Evolutionary conservation across 2,888 invertebrate species (phyloP).

Genomic region (Mellilla xanthometata): DNA sequence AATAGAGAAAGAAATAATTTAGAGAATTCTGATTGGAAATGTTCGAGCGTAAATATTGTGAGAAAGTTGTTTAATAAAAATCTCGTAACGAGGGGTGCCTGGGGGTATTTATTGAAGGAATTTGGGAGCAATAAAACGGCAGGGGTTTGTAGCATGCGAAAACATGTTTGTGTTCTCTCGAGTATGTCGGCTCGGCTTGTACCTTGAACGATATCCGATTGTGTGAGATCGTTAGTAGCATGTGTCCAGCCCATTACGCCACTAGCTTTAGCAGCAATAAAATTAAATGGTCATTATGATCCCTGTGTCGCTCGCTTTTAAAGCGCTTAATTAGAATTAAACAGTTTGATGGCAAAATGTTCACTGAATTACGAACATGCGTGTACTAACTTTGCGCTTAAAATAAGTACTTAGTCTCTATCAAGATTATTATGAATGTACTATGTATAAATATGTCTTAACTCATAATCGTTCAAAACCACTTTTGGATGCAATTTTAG

Average conservation of each 20-base stretch:
- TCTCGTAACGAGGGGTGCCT: conserved; percentile 28
- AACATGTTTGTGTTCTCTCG: conserved; percentile 30
- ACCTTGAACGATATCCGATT: conserved; percentile 14
- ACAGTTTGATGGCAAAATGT: too few species aligned
- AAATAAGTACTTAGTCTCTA: too few species aligned
- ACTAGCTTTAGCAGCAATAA: conserved; percentile 9
- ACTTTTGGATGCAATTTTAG: too few species aligned
- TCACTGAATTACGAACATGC: too few species aligned
- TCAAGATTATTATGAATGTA: too few species aligned
- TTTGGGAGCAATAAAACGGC: conserved; percentile 34
- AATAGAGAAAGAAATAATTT: conserved; percentile 21
- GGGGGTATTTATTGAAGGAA: conserved; percentile 40
- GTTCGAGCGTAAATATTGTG: conserved; percentile 25
- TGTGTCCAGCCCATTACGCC: conserved; percentile 11
- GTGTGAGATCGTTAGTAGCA: conserved; percentile 10
- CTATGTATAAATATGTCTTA: too few species aligned
- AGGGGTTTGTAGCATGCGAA: conserved; percentile 24
- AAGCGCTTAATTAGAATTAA: too few species aligned
- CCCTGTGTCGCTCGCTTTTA: neutral
- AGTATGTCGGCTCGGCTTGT: conserved; percentile 15
- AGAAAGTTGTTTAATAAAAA: conserved; percentile 32
- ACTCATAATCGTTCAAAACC: too few species aligned
- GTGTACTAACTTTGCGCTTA: too few species aligned
- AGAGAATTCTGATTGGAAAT: conserved; percentile 20
- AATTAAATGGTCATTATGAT: conserved; percentile 15